Percentiles rank a stretch among this genome's conserved stretches.
Evolutionary conservation across 2,113 vertebrate genomes (phyloP).

Genomic region (Raja brachyura): DNA sequence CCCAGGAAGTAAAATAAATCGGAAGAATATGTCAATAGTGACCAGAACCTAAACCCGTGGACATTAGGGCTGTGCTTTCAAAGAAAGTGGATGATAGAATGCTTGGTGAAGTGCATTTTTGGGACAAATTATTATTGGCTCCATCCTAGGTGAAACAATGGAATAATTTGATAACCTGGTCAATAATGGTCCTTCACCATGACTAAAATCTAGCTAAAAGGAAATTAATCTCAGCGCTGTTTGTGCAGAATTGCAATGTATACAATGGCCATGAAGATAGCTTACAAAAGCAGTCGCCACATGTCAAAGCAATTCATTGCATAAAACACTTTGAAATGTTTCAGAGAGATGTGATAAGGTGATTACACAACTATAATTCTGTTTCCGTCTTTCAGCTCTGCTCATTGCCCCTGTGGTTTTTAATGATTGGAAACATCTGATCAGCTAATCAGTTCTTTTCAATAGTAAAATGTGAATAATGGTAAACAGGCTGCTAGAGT

Average conservation of each 20-base stretch:
- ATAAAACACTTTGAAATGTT: background rate
- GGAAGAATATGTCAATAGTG: background rate
- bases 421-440: slow-evolving; percentile 29
- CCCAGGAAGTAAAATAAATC: background rate
- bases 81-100: background rate
- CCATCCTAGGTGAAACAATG: no score
- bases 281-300: background rate
- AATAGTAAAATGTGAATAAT: slow-evolving; percentile 31
- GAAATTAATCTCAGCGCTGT: background rate
- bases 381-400: slow-evolving; percentile 14
- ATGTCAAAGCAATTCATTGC: background rate
- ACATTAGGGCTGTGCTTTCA: background rate
- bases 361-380: background rate
- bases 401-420: slow-evolving; percentile 16
- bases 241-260: background rate
- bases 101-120: background rate
- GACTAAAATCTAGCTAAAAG: background rate
- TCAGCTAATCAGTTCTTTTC: slow-evolving; percentile 31
- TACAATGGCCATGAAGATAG: background rate
- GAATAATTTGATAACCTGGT: background rate
- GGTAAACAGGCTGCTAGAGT: background rate
- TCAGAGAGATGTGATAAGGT: slow-evolving; percentile 21
- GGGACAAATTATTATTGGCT: background rate
- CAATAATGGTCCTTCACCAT: background rate
- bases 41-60: background rate